These are phyloP conservation scores for Pteria penguin DNA, from an alignment of 2,888 invertebrate genomes.

Conservation along the genomic window DNA sequence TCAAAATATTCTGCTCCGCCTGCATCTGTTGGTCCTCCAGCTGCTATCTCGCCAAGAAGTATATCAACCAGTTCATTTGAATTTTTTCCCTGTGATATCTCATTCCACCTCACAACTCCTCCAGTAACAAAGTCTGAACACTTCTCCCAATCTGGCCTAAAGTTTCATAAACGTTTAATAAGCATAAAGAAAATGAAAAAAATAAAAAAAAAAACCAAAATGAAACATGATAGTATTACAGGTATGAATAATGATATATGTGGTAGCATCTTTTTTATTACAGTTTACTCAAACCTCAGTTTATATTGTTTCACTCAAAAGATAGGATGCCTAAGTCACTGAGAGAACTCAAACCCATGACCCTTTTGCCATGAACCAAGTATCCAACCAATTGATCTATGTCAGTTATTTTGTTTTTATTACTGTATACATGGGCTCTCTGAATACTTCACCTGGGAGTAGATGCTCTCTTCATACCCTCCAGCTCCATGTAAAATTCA, in stretches of 20 bases:
- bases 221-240: too few species aligned
- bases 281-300: too few species aligned
- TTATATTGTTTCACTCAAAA: too few species aligned
- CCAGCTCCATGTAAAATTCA: conserved; percentile 77
- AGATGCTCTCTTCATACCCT: conserved; percentile 74
- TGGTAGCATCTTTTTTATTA: too few species aligned
- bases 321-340: too few species aligned
- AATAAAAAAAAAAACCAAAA: neutral
- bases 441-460: conserved; percentile 74
- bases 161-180: too few species aligned
- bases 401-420: too few species aligned
- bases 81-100: conserved; percentile 74
- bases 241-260: too few species aligned
- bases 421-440: neutral
- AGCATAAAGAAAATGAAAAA: neutral
- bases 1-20: conserved; percentile 77
- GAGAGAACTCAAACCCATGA: too few species aligned
- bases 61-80: conserved; percentile 77
- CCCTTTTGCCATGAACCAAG: too few species aligned
- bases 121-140: conserved; percentile 77
- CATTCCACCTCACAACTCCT: conserved; percentile 76
- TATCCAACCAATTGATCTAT: too few species aligned
- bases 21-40: conserved; percentile 69
- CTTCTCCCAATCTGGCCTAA: conserved; percentile 78
- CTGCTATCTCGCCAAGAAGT: conserved; percentile 74